These are phyloP conservation scores for Ivindomyrus marchei DNA, from an alignment of 2,113 vertebrate species.

Conservation along the genomic window DNA sequence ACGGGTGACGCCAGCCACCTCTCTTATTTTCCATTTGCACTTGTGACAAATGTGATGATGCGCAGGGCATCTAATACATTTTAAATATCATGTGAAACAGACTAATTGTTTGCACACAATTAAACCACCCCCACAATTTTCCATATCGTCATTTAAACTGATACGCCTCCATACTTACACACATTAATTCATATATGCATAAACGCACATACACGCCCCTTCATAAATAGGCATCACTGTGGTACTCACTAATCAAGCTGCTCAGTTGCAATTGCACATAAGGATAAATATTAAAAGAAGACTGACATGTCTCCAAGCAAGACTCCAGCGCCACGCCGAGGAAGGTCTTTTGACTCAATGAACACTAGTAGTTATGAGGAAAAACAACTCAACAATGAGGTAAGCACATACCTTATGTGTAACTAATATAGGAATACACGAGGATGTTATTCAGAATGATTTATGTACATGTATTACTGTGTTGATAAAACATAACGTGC, in stretches of 20 bases:
- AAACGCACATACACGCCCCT: constrained; percentile 6
- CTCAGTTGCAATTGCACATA: background rate
- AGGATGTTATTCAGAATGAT: background rate
- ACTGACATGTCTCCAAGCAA: constrained; percentile 40
- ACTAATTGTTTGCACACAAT: background rate
- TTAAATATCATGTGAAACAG: background rate
- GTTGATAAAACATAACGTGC: background rate
- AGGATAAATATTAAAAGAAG: background rate
- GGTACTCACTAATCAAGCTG: background rate
- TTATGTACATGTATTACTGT: background rate
- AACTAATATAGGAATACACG: background rate
- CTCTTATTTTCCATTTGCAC: constrained; percentile 58
- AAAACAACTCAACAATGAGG: constrained; percentile 51
- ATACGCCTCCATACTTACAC: background rate
- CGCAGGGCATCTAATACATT: background rate
- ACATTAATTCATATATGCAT: background rate
- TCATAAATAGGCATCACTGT: constrained; percentile 25
- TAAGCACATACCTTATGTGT: constrained; percentile 26
- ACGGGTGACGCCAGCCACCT: constrained; percentile 49
- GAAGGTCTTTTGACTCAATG: constrained; percentile 49
- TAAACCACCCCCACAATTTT: constrained; percentile 4
- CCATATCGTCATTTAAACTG: background rate
- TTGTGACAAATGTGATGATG: constrained; percentile 6
- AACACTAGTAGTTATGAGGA: constrained; percentile 40
- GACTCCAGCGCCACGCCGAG: constrained; percentile 36